Evolutionary conservation across 2,888 invertebrate species (phyloP).

Genomic region (Chrysopilus asiliformis): DNA sequence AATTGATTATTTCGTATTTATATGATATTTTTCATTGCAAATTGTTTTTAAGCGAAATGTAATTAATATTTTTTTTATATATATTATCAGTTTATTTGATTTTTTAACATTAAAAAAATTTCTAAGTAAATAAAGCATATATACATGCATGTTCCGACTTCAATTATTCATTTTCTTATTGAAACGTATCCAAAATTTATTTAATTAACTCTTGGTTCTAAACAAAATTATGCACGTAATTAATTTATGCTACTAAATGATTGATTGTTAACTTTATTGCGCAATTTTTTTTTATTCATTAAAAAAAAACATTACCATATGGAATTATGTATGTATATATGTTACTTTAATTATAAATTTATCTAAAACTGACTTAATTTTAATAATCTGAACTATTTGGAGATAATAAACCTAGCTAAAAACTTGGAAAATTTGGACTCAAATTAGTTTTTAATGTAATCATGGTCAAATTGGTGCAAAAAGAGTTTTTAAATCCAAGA

Average conservation of each 20-base stretch:
- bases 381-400: too few relatives aligned
- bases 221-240: not conserved
- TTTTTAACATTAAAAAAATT: not conserved
- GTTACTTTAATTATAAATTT: too few relatives aligned
- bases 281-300: too few relatives aligned
- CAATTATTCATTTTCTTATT: slow-evolving; percentile 2
- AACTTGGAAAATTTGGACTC: too few relatives aligned
- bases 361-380: too few relatives aligned
- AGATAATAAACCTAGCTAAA: too few relatives aligned
- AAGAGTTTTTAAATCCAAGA: too few relatives aligned
- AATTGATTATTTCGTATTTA: slow-evolving; percentile 4
- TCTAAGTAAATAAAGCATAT: not conserved
- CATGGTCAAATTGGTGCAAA: too few relatives aligned
- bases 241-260: not conserved
- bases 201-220: not conserved
- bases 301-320: not conserved
- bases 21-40: slow-evolving; percentile 18
- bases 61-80: not conserved
- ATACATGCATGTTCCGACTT: not conserved
- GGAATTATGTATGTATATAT: not conserved
- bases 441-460: too few relatives aligned
- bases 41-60: slow-evolving; percentile 22
- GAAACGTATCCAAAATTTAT: not conserved
- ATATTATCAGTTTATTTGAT: not conserved
- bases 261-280: too few relatives aligned